Evolutionary conservation across 37 sponge, comb jelly and placozoan species (phyloP), one percentile per base, ranked within the genome.

Genomic region (Chondrosia reniformis): DNA sequence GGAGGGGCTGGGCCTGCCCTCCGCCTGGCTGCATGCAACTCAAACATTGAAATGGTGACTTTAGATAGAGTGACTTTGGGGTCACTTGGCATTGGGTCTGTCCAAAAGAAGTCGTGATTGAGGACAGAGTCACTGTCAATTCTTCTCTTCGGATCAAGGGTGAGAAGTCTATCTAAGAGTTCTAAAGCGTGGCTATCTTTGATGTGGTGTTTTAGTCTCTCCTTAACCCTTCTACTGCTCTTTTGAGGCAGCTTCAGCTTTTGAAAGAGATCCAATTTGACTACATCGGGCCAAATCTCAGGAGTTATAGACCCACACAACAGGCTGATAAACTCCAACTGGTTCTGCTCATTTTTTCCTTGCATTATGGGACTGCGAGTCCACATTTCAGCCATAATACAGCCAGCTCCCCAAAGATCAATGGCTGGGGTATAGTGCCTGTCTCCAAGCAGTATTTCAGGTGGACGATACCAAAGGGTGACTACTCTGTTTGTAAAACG

Each of bases 341-440:
- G 99, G 19, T 90, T 82, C 75, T 90, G 91, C 76, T 98, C 99
- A 7, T 92, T 75, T 25, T 85, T 87, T 27, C 99, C 99, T 67
- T 98, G 99, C 92, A 98, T 87, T 42, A 98, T 86, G 0, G 99
- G 94, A 1, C 82, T 45, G 1, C 96, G 83, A 4, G 97, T 98
- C 99, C 99, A 98, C 94, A 98, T 86, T 67, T 98, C 99, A 55
- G 95, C 93, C 88, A 98, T 96, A 73, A 98, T 93, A 75, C 99
- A 98, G 43, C 99, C 99, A 6, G 92, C 96, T 15, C 96, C 99
- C 99, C 99, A 98, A 85, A 98, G 88, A 57, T 98, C 99, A 45
- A 98, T 93, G 65, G 97, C 86, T 0, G 94, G 86, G 36, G 92
- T 89, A 54, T 98, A 98, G 72, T 98, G 87, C 63, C 96, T 61